These are phyloP conservation scores for Pecten maximus DNA, from an alignment of 2,888 invertebrate species.

Conservation along the genomic window DNA sequence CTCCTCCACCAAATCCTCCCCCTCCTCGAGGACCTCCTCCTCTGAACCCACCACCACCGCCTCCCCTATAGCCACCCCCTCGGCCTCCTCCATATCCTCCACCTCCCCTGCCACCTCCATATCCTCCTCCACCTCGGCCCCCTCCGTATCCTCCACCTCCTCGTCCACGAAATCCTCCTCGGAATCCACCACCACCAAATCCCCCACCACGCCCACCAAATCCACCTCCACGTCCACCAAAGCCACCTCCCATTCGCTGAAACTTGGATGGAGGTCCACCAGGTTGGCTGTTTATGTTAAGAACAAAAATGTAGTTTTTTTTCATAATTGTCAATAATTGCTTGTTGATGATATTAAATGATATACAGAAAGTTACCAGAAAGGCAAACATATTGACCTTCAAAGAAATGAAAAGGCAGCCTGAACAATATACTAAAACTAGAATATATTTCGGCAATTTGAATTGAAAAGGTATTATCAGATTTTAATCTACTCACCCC, in stretches of 20 bases:
- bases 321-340: too few relatives aligned
- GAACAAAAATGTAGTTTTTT: not conserved
- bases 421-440: too few relatives aligned
- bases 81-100: constrained; percentile 50
- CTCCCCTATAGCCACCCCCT: constrained; percentile 35
- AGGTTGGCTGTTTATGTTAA: not conserved
- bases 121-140: not conserved
- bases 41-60: not conserved
- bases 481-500: constrained; percentile 36
- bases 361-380: too few relatives aligned
- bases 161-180: constrained; percentile 44
- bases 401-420: not conserved
- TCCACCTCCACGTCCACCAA: constrained; percentile 52
- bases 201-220: constrained; percentile 51
- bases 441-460: not conserved
- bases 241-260: constrained; percentile 38
- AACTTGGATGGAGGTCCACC: not conserved
- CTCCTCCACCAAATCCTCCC: constrained; percentile 53
- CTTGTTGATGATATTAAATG: too few relatives aligned
- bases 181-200: constrained; percentile 47
- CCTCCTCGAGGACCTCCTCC: constrained; percentile 26
- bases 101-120: not conserved
- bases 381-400: not conserved
- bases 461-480: not conserved
- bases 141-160: constrained; percentile 40